Evolutionary conservation across 1,140 invertebrate genomes (phyloP), one percentile per base, ranked within the genome.

Genomic region (Drosophila sulfurigaster): DNA sequence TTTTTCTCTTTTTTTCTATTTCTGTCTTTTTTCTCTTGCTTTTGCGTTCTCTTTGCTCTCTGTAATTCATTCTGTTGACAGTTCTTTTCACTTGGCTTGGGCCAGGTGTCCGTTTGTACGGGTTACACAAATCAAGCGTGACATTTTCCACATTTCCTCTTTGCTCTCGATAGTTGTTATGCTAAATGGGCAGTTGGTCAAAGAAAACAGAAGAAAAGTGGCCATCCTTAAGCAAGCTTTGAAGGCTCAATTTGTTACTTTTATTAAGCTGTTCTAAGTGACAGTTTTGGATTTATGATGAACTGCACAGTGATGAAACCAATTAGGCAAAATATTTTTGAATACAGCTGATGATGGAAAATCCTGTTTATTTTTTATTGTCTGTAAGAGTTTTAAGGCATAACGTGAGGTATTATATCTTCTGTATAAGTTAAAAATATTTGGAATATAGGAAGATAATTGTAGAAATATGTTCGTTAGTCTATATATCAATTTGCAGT

Each of bases 41-140:
- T 6, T 41, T 16, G 45, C 32, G 15, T 48, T 51, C 41, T 32
- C 35, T 57, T 43, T 43, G 32, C 20, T 41, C 10, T 62, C 15
- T 67, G 15, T 43, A 38, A 45, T 52, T 73, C 63, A 13, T 1
- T 48, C 32, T 43, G 60, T 62, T 71, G 79, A 75, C 72, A 67
- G 59, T 63, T 70, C 62, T 30, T 43, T 73, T 62, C 57, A 62
- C 30, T 74, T 54, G 69, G 59, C 81, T 71, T 62, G 30, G 46
- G 45, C 79, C 82, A 86, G 82, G 82, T 86, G 82, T 88, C 80
- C 83, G 59, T 88, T 88, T 88, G 80, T 83, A 70, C 82, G 76
- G 77, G 75, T 87, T 80, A 83, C 64, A 35, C 82, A 82, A 88
- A 87, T 88, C 79, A 87, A 88, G 72, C 82, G 79, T 88, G 79